phyloP scores from a whole-genome alignment of 2,113 vertebrate species.

The Pionites leucogaster region DNA sequence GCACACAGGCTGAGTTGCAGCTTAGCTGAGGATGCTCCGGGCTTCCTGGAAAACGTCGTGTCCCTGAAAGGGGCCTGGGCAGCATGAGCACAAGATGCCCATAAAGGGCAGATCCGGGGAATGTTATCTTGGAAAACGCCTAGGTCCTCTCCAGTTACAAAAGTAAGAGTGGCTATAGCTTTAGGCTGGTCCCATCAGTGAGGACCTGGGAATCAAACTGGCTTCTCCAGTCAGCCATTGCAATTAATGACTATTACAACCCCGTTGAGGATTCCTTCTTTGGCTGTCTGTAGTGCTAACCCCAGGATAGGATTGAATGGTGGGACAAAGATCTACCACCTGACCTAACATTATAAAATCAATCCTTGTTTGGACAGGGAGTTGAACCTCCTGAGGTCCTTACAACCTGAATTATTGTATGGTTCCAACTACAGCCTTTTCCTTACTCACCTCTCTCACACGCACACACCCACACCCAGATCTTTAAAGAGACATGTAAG shows the following conservation, averaged over 20 bases:
- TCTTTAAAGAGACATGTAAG: not conserved
- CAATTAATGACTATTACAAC: not conserved
- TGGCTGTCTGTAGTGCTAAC: not conserved
- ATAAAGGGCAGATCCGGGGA: not conserved
- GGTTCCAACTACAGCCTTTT: not conserved
- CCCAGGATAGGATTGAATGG: not conserved
- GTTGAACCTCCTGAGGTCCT: not conserved
- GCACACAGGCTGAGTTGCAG: not conserved
- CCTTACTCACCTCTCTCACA: not conserved
- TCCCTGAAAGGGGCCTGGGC: not conserved
- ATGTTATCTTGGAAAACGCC: not conserved
- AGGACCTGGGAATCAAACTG: not conserved
- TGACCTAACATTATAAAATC: not conserved
- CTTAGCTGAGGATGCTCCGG: not conserved
- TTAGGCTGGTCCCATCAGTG: not conserved
- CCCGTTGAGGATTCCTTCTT: not conserved
- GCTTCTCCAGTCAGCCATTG: not conserved
- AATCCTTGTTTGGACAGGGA: not conserved
- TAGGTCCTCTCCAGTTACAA: not conserved
- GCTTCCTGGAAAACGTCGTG: fast-evolving
- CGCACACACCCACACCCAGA: not conserved
- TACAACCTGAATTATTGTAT: not conserved
- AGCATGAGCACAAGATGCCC: not conserved
- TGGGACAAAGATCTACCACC: fast-evolving
- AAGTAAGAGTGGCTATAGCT: not conserved